Base-by-base conservation (phyloP, 1,140 invertebrate species). In the Papilio machaon region DNA sequence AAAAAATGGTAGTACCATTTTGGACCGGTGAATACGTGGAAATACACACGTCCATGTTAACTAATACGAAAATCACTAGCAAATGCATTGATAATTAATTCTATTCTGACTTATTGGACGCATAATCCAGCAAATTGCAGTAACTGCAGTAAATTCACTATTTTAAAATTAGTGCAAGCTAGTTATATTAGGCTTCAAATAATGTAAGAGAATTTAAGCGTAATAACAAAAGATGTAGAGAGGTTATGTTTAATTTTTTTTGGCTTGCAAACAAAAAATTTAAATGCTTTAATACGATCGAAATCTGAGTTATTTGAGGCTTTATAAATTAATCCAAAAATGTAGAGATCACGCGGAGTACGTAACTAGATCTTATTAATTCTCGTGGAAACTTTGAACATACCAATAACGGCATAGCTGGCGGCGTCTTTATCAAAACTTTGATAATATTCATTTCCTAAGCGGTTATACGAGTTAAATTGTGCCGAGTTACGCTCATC, bases 391-490 rank as follows among this genome's bases (percentile, higher is more conserved):
- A 77, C 49, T 77, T 77, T 43, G 49, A 38, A 11, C 49, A 23
- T 77, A 77, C 75, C 75, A 54, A 77, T 54, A 54, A 58, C 17
- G 7, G 58, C 74, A 76, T 52, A 54, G 75, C 75, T 35, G 38
- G 75, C 52, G 75, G 75, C 52, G 23, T 52, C 30, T 52, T 54
- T 77, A 77, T 77, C 52, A 77, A 77, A 77, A 77, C 75, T 77
- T 77, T 77, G 19, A 58, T 58, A 77, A 77, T 77, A 77, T 77
- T 77, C 75, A 35, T 77, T 60, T 58, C 52, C 75, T 77, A 60
- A 77, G 52, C 17, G 47, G 73, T 75, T 10, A 75, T n/a, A 76
- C 30, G 30, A 58, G 30, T 52, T 54, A 52, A 70, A 70, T 15
- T 35, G 64, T 35, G 30, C n/a, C 13, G 60, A 70, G 11, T 70